Evolutionary conservation across 2,797 vertebrate genomes (phyloP).

Genomic region (Sebastes steindachneri): DNA sequence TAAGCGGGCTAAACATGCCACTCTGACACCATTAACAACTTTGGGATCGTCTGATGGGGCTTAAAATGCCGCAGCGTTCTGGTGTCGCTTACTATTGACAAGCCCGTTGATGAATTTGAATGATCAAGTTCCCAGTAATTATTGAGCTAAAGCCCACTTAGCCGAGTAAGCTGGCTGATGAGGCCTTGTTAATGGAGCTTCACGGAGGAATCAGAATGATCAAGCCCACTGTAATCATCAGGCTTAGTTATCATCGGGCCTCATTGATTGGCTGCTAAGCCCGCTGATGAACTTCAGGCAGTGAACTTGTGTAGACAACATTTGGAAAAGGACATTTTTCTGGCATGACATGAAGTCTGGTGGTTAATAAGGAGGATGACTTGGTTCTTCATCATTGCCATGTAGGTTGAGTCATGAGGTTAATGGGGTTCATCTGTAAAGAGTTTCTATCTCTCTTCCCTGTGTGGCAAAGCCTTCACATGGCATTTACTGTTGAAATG

Average conservation of each 20-base stretch:
- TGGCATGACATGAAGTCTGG: constrained; percentile 43
- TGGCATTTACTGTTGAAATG: constrained; percentile 46
- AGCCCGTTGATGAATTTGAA: constrained; percentile 77
- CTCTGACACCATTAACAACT: constrained; percentile 65
- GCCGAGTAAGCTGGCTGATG: constrained; percentile 77
- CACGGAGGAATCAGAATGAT: constrained; percentile 76
- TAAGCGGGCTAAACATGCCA: constrained; percentile 49
- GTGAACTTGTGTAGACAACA: constrained; percentile 67
- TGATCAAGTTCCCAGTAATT: constrained; percentile 79
- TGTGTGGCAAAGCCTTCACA: constrained; percentile 29
- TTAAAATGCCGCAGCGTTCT: constrained; percentile 61
- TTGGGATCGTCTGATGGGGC: constrained; percentile 56
- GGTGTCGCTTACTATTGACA: constrained; percentile 74
- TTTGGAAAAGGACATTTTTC: constrained; percentile 61
- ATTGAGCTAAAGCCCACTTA: constrained; percentile 76
- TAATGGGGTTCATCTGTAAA: constrained; percentile 67
- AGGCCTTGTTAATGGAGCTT: constrained; percentile 79
- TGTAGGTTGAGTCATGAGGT: constrained; percentile 61
- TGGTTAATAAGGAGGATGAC: constrained; percentile 60
- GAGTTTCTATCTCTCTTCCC: constrained; percentile 36
- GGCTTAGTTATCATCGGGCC: constrained; percentile 77
- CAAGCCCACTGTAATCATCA: constrained; percentile 80
- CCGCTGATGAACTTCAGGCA: constrained; percentile 71
- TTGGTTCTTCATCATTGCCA: constrained; percentile 37
- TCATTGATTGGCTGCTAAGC: constrained; percentile 79